Evolutionary conservation across 1,140 invertebrate species (phyloP), one percentile per base, ranked within the genome.

Genomic region (Reticulitermes speratus): DNA sequence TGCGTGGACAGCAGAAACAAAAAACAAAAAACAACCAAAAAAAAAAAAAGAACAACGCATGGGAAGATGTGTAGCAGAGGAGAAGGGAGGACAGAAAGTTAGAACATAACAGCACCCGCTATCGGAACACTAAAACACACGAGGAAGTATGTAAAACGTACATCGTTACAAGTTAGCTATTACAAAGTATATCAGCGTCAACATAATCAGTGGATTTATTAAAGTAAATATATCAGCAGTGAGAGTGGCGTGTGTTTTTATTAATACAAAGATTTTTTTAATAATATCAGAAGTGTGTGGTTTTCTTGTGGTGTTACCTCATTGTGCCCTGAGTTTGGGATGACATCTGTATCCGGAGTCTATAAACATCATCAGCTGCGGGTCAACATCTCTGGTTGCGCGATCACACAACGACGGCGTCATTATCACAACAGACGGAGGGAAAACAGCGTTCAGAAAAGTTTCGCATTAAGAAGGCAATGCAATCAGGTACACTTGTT

Each of bases 201-300:
- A 75, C 65, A 75, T 75, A 75, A 75, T 75, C 65, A 75, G 65
- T 75, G 65, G 65, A 75, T 75, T n/a, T 65, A 21, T 65, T 5
- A 65, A 65, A 65, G 59, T 16, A 65, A 65, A 65, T 65, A 65
- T 65, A 30, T 75, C n/a, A 16, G 7, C 65, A 30, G 65, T 75
- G 65, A 75, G 65, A n/a, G 65, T 75, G 65, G 25, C n/a, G 65
- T 75, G 65, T 75, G 65, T 75, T 75, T 75, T 75, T 75, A 55
- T 1, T 75, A 75, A 75, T 55, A 30, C n/a, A n/a, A 75, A 75
- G 65, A 75, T 30, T 75, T 75, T n/a, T 75, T 25, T 19, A 55
- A 21, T 55, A 55, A 55, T 55, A 55, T 55, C 65, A 75, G n/a
- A 75, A 75, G 65, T 75, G 65, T 75, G 65, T 75, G 65, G 65